Percentiles rank a stretch among this genome's conserved stretches.
Evolutionary conservation across 1,140 invertebrate genomes (phyloP).

Genomic region (Trialeurodes vaporariorum): DNA sequence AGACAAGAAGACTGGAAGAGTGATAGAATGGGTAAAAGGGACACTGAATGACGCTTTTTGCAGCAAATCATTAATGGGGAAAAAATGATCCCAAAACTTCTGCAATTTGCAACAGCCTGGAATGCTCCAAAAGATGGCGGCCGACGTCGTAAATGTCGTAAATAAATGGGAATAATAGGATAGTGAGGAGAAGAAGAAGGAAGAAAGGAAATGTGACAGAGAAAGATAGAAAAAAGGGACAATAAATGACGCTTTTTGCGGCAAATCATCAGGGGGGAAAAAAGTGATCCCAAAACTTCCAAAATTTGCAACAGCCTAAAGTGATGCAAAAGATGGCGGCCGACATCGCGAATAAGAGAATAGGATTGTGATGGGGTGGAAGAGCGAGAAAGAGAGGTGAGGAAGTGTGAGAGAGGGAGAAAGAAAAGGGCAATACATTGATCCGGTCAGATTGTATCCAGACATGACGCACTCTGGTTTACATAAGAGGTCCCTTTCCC

Average conservation of each 20-base stretch:
- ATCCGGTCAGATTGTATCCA: not conserved
- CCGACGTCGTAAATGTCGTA: not conserved
- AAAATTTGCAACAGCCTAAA: too few species aligned
- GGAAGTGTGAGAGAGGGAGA: not conserved
- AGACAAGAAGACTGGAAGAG: not conserved
- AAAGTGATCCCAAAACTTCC: too few species aligned
- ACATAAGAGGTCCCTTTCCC: not conserved
- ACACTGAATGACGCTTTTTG: too few species aligned
- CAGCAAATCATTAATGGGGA: not conserved
- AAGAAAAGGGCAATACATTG: not conserved
- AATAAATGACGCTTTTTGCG: too few species aligned
- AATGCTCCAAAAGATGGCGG: too few species aligned
- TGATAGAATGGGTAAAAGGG: not conserved
- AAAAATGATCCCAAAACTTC: too few species aligned
- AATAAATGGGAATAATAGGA: not conserved
- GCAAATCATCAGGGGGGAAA: not conserved
- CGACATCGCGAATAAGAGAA: not conserved
- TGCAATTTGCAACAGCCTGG: too few species aligned
- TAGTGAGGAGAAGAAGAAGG: not conserved
- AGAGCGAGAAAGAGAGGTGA: not conserved
- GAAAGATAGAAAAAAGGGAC: not conserved
- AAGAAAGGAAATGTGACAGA: not conserved
- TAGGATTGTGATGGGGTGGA: not conserved
- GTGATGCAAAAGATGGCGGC: too few species aligned
- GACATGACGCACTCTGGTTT: not conserved